phyloP scores from a whole-genome alignment of 92 coral and sea anemone species.

The Porites lobata region DNA sequence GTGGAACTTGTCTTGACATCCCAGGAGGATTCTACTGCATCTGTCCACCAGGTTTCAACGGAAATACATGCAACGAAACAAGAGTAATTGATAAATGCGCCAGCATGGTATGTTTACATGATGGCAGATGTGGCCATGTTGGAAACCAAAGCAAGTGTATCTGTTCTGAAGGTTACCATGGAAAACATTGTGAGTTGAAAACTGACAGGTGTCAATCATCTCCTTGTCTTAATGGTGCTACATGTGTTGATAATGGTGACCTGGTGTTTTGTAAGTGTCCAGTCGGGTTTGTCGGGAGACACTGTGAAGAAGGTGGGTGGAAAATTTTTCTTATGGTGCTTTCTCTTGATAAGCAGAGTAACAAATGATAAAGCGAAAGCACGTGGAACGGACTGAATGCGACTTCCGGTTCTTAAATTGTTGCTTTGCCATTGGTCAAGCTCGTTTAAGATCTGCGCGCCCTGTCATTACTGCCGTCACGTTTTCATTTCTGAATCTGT shows the following conservation, averaged over 20 bases:
- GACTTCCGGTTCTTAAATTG: too few relatives aligned
- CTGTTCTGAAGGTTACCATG: constrained; percentile 81
- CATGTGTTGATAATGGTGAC: constrained; percentile 76
- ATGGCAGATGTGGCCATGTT: constrained; percentile 67
- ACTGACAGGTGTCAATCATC: constrained; percentile 81
- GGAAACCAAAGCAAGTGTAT: constrained; percentile 60
- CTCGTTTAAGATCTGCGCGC: too few relatives aligned
- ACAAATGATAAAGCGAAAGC: too few relatives aligned
- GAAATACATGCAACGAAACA: constrained; percentile 66
- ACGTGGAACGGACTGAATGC: too few relatives aligned
- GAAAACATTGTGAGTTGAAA: constrained; percentile 67
- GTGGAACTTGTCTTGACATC: constrained; percentile 61
- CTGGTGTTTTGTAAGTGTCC: constrained; percentile 74
- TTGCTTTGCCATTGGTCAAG: too few relatives aligned
- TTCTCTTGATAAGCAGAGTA: too few relatives aligned
- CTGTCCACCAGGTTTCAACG: constrained; percentile 72
- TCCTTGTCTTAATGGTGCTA: constrained; percentile 80
- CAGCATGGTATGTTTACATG: constrained; percentile 63
- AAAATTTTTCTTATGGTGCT: not conserved
- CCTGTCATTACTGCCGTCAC: too few relatives aligned
- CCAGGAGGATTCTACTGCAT: constrained; percentile 56
- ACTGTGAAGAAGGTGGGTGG: constrained; percentile 70
- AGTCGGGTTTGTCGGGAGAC: constrained; percentile 69
- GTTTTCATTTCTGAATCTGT: too few relatives aligned
- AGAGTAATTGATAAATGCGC: constrained; percentile 47